Evolutionary conservation across 2,888 invertebrate genomes (phyloP).

Genomic region (Cryptophagus acutangulus): DNA sequence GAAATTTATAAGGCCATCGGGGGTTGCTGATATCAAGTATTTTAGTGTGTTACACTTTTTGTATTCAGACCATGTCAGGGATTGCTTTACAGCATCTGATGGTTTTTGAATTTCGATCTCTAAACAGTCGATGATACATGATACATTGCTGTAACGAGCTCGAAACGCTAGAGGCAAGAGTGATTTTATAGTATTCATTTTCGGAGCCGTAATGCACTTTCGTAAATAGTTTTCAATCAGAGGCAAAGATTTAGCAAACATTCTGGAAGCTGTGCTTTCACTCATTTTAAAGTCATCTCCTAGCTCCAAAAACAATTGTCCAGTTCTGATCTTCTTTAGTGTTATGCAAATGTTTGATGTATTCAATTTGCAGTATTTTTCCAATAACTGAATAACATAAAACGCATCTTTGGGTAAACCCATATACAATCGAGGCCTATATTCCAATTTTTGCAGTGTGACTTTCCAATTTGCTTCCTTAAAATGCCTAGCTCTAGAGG

Average conservation of each 20-base stretch:
- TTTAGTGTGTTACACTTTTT: too few species aligned
- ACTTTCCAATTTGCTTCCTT: too few species aligned
- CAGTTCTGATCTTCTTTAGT: constrained; percentile 13
- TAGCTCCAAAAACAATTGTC: constrained; percentile 9
- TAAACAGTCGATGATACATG: constrained; percentile 27
- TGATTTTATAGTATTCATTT: constrained; percentile 3
- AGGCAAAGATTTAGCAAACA: background rate
- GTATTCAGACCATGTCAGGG: too few species aligned
- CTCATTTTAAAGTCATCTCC: background rate
- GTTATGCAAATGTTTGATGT: too few species aligned
- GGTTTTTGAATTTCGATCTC: constrained; percentile 32
- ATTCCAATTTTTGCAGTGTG: too few species aligned
- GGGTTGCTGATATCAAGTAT: too few species aligned
- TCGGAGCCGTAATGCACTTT: background rate
- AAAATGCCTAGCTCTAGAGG: too few species aligned
- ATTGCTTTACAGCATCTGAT: constrained; percentile 25
- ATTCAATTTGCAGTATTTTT: too few species aligned
- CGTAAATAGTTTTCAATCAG: background rate
- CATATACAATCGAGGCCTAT: too few species aligned
- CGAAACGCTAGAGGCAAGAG: constrained; percentile 9
- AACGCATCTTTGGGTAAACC: too few species aligned
- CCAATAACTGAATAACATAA: too few species aligned
- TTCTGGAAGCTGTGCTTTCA: background rate
- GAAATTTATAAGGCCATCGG: too few species aligned
- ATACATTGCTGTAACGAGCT: constrained; percentile 12